Base-by-base conservation (phyloP, 2,113 vertebrate genomes). In the Labrus mixtus region DNA sequence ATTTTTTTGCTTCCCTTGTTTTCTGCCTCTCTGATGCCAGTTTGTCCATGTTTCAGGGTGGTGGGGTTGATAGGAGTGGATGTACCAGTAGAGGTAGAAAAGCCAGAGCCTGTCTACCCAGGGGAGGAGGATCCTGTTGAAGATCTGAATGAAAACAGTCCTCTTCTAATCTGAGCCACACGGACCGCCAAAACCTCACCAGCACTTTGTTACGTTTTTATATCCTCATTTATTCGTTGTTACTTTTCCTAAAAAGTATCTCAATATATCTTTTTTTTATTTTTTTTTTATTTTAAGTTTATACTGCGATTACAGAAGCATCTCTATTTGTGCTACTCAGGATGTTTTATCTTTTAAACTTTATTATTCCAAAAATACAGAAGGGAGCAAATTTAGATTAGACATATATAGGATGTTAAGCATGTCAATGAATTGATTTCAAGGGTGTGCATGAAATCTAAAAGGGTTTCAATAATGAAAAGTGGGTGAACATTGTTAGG, bases 41-140 rank as follows among this genome's bases (percentile, higher is more conserved):
- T 60, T 43, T 48, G 2, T 6, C 15, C 39, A 13, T 41, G 9
- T 76, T 85, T 68, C 76, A 95, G 94, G 0, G 66, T 73, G 13
- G 62, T 94, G 72, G 37, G 61, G 19, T 3, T 90, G 36, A 65
- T 90, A 0, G 84, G 86, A 58, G 64, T 87, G 13, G 86, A 93
- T 46, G 85, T 88, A 29, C 1, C 33, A 17, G 54, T 59, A 16
- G 86, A 92, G 39, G 17, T 2, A 4, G 56, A 57, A 64, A 78
- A 72, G 22, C 57, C 63, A 3, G 92, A 92, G 20, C 41, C 39
- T 11, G 56, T 79, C 1, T 3, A 76, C 37, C 29, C 76, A 53
- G 87, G 20, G 15, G 86, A 92, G 19, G 79, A 81, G 10, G 76
- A 76, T 29, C n/a, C 61, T 10, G 25, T 20, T 17, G 82, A 86